Percentiles rank a stretch among this genome's conserved stretches.
These are phyloP conservation scores for Adelosebastes latens DNA, from an alignment of 2,797 vertebrate species.

Conservation along the genomic window DNA sequence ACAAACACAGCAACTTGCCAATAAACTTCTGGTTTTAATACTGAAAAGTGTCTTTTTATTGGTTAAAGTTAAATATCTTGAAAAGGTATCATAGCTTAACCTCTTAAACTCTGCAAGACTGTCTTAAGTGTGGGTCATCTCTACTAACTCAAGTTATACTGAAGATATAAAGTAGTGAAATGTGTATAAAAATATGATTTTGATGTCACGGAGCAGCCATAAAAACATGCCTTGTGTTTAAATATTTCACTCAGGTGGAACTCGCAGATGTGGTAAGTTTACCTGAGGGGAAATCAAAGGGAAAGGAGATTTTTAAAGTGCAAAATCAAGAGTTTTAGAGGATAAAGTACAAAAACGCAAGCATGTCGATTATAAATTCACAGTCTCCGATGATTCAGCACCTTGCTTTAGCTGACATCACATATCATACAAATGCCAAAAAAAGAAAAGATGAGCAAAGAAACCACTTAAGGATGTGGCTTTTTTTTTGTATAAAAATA, in stretches of 20 bases:
- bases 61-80: too few relatives aligned
- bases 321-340: background rate
- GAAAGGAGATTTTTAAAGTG: background rate
- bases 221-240: background rate
- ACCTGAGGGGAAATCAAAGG: background rate
- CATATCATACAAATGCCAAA: background rate
- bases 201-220: too few relatives aligned
- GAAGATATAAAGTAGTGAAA: too few relatives aligned
- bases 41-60: too few relatives aligned
- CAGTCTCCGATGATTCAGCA: background rate
- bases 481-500: background rate
- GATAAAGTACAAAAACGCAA: background rate
- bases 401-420: background rate
- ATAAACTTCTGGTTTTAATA: too few relatives aligned
- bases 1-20: background rate
- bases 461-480: background rate
- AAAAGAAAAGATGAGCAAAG: background rate
- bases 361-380: background rate
- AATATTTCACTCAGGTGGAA: too few relatives aligned
- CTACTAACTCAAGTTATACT: too few relatives aligned
- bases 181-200: too few relatives aligned
- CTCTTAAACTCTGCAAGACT: too few relatives aligned
- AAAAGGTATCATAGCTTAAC: too few relatives aligned
- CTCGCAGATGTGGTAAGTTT: background rate
- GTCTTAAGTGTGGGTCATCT: too few relatives aligned